phyloP scores from a whole-genome alignment of 2,797 vertebrate genomes.

The Catostomus latipinnis region DNA sequence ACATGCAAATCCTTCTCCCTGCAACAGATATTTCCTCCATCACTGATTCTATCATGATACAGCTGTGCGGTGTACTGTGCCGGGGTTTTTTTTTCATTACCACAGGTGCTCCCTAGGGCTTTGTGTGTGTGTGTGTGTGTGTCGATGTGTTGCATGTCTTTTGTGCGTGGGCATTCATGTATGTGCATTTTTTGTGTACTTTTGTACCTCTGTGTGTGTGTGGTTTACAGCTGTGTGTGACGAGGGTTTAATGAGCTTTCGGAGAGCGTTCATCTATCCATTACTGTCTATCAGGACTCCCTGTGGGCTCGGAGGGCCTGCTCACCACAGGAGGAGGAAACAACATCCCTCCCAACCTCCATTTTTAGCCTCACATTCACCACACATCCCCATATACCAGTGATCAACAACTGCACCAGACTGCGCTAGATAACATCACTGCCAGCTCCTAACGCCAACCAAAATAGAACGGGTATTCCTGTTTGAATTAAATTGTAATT shows the following conservation, averaged over 20 bases:
- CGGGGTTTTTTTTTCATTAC: neutral
- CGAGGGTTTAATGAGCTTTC: constrained; percentile 73
- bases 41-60: constrained; percentile 29
- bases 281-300: constrained; percentile 70
- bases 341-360: constrained; percentile 24
- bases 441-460: constrained; percentile 4
- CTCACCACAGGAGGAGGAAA: constrained; percentile 47
- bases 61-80: constrained; percentile 32
- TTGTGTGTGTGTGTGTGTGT: neutral
- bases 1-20: constrained; percentile 48
- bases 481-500: constrained; percentile 8
- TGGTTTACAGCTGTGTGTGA: constrained; percentile 73
- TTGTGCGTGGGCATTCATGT: neutral
- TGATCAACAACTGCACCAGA: constrained; percentile 13
- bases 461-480: constrained; percentile 23
- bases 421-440: constrained; percentile 17
- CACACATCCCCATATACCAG: constrained; percentile 4
- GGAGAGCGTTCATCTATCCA: constrained; percentile 69
- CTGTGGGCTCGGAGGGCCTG: constrained; percentile 30
- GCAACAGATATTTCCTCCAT: constrained; percentile 45
- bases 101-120: constrained; percentile 20
- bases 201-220: constrained; percentile 19
- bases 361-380: constrained; percentile 16
- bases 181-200: constrained; percentile 36
- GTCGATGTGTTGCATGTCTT: neutral